Conservation (phyloP, 2,113 vertebrate genomes). For the Stigmatopora nigra region DNA sequence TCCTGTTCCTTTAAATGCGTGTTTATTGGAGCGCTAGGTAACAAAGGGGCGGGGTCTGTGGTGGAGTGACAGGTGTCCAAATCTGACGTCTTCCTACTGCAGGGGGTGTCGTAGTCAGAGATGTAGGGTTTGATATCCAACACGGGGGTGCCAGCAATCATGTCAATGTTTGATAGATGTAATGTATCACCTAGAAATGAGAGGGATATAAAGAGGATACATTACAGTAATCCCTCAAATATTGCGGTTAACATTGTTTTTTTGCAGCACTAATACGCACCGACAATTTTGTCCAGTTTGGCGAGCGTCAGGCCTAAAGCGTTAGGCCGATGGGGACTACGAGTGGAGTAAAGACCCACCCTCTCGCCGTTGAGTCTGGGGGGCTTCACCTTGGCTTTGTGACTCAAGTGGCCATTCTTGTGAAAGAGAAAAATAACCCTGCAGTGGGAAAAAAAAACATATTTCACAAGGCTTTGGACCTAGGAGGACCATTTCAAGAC, state of each 20-base stretch:
- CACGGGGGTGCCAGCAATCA: conserved; percentile 81
- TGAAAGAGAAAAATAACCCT: conserved; percentile 89
- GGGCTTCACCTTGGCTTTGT: conserved; percentile 84
- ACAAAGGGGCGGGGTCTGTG: background rate
- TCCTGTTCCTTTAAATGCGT: conserved; percentile 5
- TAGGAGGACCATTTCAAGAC: conserved; percentile 9
- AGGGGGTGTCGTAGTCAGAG: conserved; percentile 79
- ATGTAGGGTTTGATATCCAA: conserved; percentile 87
- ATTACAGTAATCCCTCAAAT: background rate
- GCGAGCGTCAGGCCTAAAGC: conserved; percentile 79
- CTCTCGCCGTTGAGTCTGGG: conserved; percentile 78
- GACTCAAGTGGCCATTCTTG: conserved; percentile 80
- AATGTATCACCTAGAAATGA: conserved; percentile 71
- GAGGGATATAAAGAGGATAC: background rate
- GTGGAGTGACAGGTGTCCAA: conserved; percentile 3
- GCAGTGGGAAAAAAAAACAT: conserved; percentile 4
- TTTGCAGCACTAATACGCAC: conserved; percentile 49
- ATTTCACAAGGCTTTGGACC: background rate
- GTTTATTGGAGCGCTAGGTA: conserved; percentile 7
- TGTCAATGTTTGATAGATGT: conserved; percentile 80
- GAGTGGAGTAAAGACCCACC: conserved; percentile 81
- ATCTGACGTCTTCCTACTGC: conserved; percentile 17
- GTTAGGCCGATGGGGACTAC: conserved; percentile 84
- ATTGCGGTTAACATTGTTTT: no score
- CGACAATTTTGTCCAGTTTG: conserved; percentile 74